Evolutionary conservation across 2,888 invertebrate species (phyloP), one percentile per base, ranked within the genome.

Genomic region (Lobophora halterata): DNA sequence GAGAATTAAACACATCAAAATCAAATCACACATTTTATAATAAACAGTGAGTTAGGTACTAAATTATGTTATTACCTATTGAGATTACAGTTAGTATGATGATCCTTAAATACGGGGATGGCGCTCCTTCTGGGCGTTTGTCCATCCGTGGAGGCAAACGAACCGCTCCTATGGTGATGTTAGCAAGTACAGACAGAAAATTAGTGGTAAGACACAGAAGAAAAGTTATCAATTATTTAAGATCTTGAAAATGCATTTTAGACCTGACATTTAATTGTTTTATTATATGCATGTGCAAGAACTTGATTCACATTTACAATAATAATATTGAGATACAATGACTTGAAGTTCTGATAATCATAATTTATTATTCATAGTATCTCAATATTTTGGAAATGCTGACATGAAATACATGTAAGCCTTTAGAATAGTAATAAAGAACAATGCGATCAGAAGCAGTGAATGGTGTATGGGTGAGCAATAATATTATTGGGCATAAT

Each of bases 41-140:
- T 46, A 55, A 53, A 47, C 45, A 20, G 42, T 44, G 46, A 44
- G 33, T 35, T 41, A 49, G n/a, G n/a, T n/a, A n/a, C n/a, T n/a
- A n/a, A n/a, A n/a, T n/a, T 46, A 36, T 37, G 21, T 54, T 55
- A 69, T 87, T 86, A 87, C 87, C 87, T 86, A 87, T 79, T 72
- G 33, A 68, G 63, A 67, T 77, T 83, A 85, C 72, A 75, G 80
- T 86, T 80, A 86, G 80, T 79, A 76, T 71, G 78, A 63, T 82
- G 81, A 60, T 86, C 86, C 85, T 83, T 87, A 65, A 79, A 74
- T 59, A 87, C 79, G 49, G 87, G 87, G 55, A 87, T 87, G 68
- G 86, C 87, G 74, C 87, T 87, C 58, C 82, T 70, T 65, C 85
- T 74, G 53, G 86, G 86, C 39, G 87, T 86, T 71, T 83, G 83